phyloP scores from a whole-genome alignment of 2,113 vertebrate genomes.

The Morone chrysops region DNA sequence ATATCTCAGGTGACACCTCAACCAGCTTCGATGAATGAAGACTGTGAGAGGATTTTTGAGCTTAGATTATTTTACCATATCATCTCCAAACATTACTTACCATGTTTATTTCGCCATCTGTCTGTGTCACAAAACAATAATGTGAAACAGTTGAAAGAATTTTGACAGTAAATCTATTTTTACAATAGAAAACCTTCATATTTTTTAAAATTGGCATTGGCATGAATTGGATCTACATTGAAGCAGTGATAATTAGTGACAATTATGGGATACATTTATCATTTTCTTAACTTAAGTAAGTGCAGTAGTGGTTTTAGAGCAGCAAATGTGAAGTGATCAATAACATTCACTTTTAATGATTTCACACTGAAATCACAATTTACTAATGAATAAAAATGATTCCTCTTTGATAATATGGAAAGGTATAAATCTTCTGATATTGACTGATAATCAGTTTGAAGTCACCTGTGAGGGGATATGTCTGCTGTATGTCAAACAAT shows the following conservation, averaged over 20 bases:
- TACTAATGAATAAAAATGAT: not conserved
- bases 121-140: not conserved
- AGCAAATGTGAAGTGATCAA: not conserved
- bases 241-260: not conserved
- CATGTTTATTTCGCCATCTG: not conserved
- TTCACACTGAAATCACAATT: not conserved
- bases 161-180: not conserved
- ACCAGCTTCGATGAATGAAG: not conserved
- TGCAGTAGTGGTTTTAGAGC: not conserved
- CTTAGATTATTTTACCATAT: not conserved
- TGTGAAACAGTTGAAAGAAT: not conserved
- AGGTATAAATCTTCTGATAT: not conserved
- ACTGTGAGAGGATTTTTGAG: not conserved
- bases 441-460: not conserved
- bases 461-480: not conserved
- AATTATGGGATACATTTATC: not conserved
- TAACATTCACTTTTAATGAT: not conserved
- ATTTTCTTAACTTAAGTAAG: not conserved
- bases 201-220: not conserved
- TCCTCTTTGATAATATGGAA: not conserved
- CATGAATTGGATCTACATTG: not conserved
- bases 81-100: not conserved
- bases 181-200: not conserved
- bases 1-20: conserved; percentile 1
- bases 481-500: not conserved